phyloP scores from a whole-genome alignment of 1,140 invertebrate species.

The Zophobas atratus region DNA sequence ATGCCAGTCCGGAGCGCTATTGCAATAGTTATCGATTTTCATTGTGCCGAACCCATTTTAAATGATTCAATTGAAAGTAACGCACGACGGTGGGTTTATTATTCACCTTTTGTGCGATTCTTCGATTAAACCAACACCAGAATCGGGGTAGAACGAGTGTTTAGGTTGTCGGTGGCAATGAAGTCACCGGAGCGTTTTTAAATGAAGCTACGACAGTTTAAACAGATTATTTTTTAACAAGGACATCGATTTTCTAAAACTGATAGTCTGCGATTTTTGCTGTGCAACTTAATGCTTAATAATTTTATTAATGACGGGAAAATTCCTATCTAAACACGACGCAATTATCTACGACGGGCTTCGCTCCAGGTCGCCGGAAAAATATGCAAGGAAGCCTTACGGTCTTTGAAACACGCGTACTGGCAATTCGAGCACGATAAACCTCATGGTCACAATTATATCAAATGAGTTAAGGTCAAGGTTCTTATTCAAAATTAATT shows the following conservation, averaged over 20 bases:
- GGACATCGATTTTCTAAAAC: neutral
- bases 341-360: slow-evolving; percentile 2
- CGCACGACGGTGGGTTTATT: neutral
- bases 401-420: neutral
- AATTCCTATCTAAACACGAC: neutral
- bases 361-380: neutral
- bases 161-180: too few relatives aligned
- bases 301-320: slow-evolving; percentile 15
- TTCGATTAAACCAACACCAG: too few relatives aligned
- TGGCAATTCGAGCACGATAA: neutral
- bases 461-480: slow-evolving; percentile 24
- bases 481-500: neutral
- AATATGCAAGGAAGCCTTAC: neutral
- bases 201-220: too few relatives aligned
- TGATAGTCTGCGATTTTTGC: neutral
- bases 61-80: neutral
- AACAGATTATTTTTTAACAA: neutral
- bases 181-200: too few relatives aligned
- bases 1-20: too few relatives aligned
- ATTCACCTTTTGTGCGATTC: too few relatives aligned
- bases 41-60: neutral
- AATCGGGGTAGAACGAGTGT: too few relatives aligned
- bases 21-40: too few relatives aligned
- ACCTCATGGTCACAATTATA: neutral
- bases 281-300: neutral